Evolutionary conservation across 1,140 invertebrate genomes (phyloP).

Genomic region (Nasonia longicornis): DNA sequence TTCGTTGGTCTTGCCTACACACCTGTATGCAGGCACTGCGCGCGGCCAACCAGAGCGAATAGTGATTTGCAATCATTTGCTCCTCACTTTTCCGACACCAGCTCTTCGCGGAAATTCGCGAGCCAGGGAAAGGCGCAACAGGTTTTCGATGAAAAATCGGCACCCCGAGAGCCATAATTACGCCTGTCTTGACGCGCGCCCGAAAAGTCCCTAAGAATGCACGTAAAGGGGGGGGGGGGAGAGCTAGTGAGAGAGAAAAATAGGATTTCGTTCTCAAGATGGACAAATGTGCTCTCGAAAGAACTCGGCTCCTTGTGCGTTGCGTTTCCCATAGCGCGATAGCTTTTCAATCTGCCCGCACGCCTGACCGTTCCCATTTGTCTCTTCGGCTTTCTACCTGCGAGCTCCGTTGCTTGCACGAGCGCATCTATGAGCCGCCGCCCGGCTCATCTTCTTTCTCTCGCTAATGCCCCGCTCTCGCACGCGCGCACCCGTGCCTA

Average conservation of each 20-base stretch:
- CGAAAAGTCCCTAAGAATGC: not conserved
- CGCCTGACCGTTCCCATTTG: constrained; percentile 13
- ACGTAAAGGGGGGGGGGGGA: no score
- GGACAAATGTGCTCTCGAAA: no score
- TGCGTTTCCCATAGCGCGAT: not conserved
- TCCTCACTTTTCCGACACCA: not conserved
- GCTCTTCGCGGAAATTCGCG: not conserved
- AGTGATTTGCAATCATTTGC: constrained; percentile 4
- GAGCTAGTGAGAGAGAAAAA: no score
- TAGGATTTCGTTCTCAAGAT: no score
- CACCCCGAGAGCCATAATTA: no score
- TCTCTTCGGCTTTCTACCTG: constrained; percentile 8
- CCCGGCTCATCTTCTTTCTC: not conserved
- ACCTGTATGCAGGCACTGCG: no score
- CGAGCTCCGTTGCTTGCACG: not conserved
- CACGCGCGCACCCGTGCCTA: not conserved
- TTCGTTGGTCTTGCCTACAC: not conserved
- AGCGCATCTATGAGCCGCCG: no score
- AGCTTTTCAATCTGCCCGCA: constrained; percentile 3
- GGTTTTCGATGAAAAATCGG: no score
- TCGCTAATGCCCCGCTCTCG: not conserved
- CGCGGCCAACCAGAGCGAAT: not conserved
- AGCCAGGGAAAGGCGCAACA: no score
- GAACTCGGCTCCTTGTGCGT: not conserved
- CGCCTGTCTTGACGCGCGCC: no score